These are phyloP conservation scores for Tachystola acroxantha DNA, from an alignment of 2,888 invertebrate genomes.

Conservation along the genomic window DNA sequence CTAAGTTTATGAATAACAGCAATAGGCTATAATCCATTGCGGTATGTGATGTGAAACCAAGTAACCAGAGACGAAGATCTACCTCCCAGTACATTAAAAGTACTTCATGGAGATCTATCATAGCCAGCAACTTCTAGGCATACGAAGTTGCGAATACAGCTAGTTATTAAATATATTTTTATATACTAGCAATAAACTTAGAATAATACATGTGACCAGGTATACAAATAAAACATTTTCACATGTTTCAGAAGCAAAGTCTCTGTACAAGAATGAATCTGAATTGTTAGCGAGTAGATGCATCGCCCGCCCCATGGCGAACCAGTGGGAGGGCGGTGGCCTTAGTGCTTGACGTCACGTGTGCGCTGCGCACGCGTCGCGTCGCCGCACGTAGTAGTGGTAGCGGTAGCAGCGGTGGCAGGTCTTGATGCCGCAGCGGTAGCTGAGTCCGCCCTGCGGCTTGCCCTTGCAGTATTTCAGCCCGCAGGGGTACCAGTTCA, in stretches of 20 bases:
- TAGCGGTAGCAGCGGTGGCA: slow-evolving; percentile 94
- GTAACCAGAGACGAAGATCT: too few relatives aligned
- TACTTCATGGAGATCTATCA: too few relatives aligned
- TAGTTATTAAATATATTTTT: too few relatives aligned
- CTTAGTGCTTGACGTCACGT: slow-evolving; percentile 43
- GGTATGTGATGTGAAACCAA: too few relatives aligned
- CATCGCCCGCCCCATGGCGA: slow-evolving; percentile 10
- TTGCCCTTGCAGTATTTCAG: slow-evolving; percentile 95
- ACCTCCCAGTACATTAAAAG: too few relatives aligned
- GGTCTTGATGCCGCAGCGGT: slow-evolving; percentile 97
- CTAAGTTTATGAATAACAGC: too few relatives aligned
- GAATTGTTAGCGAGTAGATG: slow-evolving; percentile 22
- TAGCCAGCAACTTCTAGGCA: too few relatives aligned
- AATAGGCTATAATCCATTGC: too few relatives aligned
- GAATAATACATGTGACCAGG: too few relatives aligned
- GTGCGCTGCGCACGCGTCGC: slow-evolving; percentile 74
- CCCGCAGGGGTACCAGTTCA: slow-evolving; percentile 98
- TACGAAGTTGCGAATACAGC: too few relatives aligned
- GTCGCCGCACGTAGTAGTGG: slow-evolving; percentile 90
- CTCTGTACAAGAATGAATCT: slow-evolving; percentile 20
- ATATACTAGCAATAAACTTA: too few relatives aligned
- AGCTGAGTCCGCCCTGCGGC: slow-evolving; percentile 82
- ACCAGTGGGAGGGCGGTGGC: neutral
- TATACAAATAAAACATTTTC: slow-evolving; percentile 30
- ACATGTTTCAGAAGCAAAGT: slow-evolving; percentile 15